Percentiles rank a stretch among this genome's conserved stretches.
Evolutionary conservation across 2,888 invertebrate species (phyloP).

Genomic region (Thymelicus acteon): DNA sequence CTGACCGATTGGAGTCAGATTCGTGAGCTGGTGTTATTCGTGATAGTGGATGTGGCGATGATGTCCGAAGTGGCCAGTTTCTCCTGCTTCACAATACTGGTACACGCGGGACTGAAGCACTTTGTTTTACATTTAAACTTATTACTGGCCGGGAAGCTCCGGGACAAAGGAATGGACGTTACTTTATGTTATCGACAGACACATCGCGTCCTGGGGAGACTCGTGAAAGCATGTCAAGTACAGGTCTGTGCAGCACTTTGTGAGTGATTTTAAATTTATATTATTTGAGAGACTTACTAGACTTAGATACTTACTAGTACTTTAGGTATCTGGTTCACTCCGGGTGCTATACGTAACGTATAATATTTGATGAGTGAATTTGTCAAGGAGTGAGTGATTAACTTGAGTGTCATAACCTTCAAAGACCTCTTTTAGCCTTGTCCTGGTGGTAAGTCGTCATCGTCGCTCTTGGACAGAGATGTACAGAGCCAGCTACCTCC

Average conservation of each 20-base stretch:
- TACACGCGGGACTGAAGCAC: constrained; percentile 8
- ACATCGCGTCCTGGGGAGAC: constrained; percentile 15
- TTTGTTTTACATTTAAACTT: constrained; percentile 17
- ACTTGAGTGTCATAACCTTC: too few relatives aligned
- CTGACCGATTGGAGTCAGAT: too few relatives aligned
- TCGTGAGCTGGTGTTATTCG: background rate
- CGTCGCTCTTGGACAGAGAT: too few relatives aligned
- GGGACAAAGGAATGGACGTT: constrained; percentile 12
- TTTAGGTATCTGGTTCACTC: background rate
- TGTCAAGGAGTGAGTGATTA: too few relatives aligned
- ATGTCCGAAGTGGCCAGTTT: constrained; percentile 19
- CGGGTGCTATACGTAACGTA: too few relatives aligned
- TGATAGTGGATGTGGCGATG: background rate
- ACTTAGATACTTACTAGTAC: too few relatives aligned
- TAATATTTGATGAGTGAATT: too few relatives aligned
- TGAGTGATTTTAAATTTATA: background rate
- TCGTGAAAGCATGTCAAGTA: constrained; percentile 24
- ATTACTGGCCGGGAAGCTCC: background rate
- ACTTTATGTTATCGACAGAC: constrained; percentile 31
- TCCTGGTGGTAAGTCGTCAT: too few relatives aligned
- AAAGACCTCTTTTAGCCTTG: too few relatives aligned
- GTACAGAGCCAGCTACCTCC: too few relatives aligned
- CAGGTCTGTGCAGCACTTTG: constrained; percentile 14
- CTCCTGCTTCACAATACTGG: background rate
- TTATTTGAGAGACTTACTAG: background rate